Evolutionary conservation across 2,888 invertebrate species (phyloP), one percentile per base, ranked within the genome.

Genomic region (Cosmia trapezina): DNA sequence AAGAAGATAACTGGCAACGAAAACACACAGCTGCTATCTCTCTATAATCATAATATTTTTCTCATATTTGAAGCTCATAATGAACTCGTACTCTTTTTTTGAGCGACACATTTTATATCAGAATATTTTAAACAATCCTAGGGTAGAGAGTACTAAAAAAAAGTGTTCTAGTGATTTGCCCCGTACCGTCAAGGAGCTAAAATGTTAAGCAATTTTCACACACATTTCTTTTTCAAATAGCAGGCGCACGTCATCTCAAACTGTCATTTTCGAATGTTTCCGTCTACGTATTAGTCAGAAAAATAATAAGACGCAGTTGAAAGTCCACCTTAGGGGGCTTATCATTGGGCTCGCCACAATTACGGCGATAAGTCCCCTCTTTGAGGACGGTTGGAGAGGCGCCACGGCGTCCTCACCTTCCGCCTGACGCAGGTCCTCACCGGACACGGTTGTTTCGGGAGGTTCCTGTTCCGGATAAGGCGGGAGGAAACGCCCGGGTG

Each of bases 1-100:
- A n/a, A 51, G 33, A 72, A 49, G 28, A 56, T 61, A 9, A 67
- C 37, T 74, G 51, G 57, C 59, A 80, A 61, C 63, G n/a, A 73
- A 66, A 66, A 70, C 17, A 66, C 51, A 71, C 64, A 45, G 63
- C 51, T 68, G 62, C 68, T 73, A 56, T 60, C 17, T 45, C 51
- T 49, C 49, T 54, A 51, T 43, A 22, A 70, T 71, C 0, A 61
- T 17, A 33, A 43, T n/a, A 28, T 33, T 61, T n/a, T 70, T 63
- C n/a, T 37, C 14, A 60, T 22, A 4, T 33, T 37, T 22, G 49
- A 65, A 51, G 64, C 22, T 60, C 12, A 19, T 33, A 45, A 49
- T 43, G 6, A 33, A 68, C 14, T 61, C 12, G 37, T 33, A 72
- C 19, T 63, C 49, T 43, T 76, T 70, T 64, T 76, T 37, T 68